Conservation (phyloP, 2,113 vertebrate genomes). For the Salvelinus alpinus region DNA sequence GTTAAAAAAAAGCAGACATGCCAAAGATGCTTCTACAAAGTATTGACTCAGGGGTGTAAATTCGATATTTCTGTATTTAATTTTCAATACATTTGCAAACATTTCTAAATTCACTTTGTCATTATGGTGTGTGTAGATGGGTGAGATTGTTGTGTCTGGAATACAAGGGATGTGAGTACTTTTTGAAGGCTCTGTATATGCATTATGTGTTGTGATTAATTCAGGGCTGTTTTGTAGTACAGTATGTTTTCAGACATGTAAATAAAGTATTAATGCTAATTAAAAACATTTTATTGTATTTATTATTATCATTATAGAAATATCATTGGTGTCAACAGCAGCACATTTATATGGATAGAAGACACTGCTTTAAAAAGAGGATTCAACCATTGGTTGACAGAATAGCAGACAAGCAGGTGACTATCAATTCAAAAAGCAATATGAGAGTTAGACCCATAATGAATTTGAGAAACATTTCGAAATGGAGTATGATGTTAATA, state of each 20-base stretch:
- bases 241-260: slow-evolving; percentile 7
- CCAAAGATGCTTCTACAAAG: too few relatives aligned
- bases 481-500: background rate
- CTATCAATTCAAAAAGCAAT: background rate
- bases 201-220: background rate
- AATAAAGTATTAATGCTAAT: slow-evolving; percentile 43
- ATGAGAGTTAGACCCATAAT: background rate
- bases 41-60: too few relatives aligned
- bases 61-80: too few relatives aligned
- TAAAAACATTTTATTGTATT: slow-evolving; percentile 66
- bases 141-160: too few relatives aligned
- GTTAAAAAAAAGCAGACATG: too few relatives aligned
- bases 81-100: too few relatives aligned
- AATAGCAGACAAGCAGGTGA: background rate
- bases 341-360: slow-evolving; percentile 16
- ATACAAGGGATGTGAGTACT: too few relatives aligned
- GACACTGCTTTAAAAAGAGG: background rate
- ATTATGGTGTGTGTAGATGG: too few relatives aligned
- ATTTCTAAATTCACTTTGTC: too few relatives aligned
- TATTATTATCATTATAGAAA: slow-evolving; percentile 42
- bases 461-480: background rate
- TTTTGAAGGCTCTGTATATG: too few relatives aligned
- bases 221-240: background rate
- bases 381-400: background rate
- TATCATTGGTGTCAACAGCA: slow-evolving; percentile 56